Conservation (phyloP, 1,140 invertebrate species). For the Capitella teleta region DNA sequence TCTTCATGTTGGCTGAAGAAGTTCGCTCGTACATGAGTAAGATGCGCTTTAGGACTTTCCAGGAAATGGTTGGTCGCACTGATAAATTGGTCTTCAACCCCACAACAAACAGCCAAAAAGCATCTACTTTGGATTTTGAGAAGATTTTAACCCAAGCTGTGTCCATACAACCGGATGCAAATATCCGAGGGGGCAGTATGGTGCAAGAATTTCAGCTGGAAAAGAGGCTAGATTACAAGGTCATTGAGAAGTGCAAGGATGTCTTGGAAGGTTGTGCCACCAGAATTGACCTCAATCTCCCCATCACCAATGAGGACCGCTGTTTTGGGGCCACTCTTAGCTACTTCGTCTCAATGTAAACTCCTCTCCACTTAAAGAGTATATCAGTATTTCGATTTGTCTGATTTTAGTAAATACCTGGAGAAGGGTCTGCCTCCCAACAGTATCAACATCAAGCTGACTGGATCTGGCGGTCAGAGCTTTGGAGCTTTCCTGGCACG, state of each 20-base stretch:
- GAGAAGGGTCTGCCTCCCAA: conserved; percentile 76
- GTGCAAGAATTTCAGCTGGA: conserved; percentile 81
- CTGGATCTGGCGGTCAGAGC: conserved; percentile 94
- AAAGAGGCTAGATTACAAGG: conserved; percentile 70
- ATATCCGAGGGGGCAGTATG: conserved; percentile 80
- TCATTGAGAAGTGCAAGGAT: conserved; percentile 62
- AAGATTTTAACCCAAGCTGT: conserved; percentile 79
- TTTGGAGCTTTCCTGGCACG: conserved; percentile 95
- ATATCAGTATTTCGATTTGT: not conserved
- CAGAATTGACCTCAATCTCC: conserved; percentile 61
- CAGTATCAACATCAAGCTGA: conserved; percentile 74
- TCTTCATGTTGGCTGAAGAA: conserved; percentile 96
- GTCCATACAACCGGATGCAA: conserved; percentile 74
- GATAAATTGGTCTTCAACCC: conserved; percentile 55
- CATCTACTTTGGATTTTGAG: conserved; percentile 70
- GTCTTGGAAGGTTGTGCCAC: conserved; percentile 62
- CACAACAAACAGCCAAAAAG: conserved; percentile 58
- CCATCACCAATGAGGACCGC: conserved; percentile 81
- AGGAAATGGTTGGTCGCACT: conserved; percentile 88
- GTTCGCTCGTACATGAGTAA: conserved; percentile 80
- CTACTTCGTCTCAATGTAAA: conserved; percentile 83
- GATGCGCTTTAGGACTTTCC: conserved; percentile 75
- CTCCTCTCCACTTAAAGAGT: not conserved
- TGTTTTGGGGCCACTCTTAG: conserved; percentile 88
- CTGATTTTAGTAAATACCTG: conserved; percentile 60